Evolutionary conservation across 1,140 invertebrate genomes (phyloP), one percentile per base, ranked within the genome.

Genomic region (Hylyphantes graminicola): DNA sequence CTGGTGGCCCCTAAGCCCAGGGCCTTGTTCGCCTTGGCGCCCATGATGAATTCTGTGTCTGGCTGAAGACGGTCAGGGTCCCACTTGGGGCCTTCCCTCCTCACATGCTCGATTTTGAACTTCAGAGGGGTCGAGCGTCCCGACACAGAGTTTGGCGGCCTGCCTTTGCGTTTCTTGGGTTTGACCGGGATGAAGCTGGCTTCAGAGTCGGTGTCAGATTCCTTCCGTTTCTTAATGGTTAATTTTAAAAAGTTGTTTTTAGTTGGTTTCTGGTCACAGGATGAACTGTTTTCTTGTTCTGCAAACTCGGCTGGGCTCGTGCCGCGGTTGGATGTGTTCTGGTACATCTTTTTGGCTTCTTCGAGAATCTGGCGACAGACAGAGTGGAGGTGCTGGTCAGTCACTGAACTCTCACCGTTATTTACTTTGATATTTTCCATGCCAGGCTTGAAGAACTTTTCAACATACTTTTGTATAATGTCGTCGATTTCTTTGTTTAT

Each of bases 41-140:
- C 94, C 93, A 96, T 94, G 61, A 96, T 93, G 90, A 95, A 95
- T 57, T 93, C 87, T 5, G 94, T 94, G 15, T 94, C 92, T 61
- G 92, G 88, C 53, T 89, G 92, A 7, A 96, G 89, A 87, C 94
- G 90, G 2, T 92, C 91, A n/a, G 94, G 92, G 88, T 95, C 93
- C 94, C 94, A 95, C 89, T 94, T 94, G 9, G 92, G 91, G 63
- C 91, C 91, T 87, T 92, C 90, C 86, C 90, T 87, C 83, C 89
- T 89, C n/a, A 90, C 86, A 73, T 89, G 87, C 88, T 91, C 88
- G 35, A 87, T 61, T 80, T 88, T 89, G 13, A 87, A 76, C 64
- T 90, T 90, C 0, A 88, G 87, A 9, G 89, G 90, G 51, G 90
- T 90, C 17, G 86, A 87, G 68, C 90, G 85, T 50, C 90, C 90